These are phyloP conservation scores for Sipha flava DNA, from an alignment of 1,140 invertebrate genomes.

Conservation along the genomic window DNA sequence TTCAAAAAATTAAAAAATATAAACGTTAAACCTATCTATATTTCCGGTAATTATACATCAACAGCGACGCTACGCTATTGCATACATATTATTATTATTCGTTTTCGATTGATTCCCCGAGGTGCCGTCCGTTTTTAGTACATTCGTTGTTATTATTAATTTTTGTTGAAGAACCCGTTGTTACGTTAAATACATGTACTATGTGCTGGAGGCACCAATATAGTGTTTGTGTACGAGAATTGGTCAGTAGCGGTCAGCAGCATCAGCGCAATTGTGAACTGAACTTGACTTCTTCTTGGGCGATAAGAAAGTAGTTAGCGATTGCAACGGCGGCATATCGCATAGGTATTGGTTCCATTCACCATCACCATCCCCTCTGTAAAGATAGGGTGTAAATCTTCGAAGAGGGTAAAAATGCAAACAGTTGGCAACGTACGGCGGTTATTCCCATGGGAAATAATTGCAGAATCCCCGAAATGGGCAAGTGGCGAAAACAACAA, in stretches of 20 bases:
- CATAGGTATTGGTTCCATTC: background rate
- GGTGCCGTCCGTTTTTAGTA: background rate
- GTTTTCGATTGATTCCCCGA: background rate
- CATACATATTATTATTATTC: background rate
- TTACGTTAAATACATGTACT: background rate
- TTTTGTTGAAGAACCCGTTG: background rate
- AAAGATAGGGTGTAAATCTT: background rate
- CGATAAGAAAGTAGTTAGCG: too few species aligned
- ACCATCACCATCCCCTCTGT: background rate
- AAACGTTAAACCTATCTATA: background rate
- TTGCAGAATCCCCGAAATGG: background rate
- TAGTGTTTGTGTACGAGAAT: background rate
- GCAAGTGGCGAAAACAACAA: background rate
- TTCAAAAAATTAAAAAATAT: background rate
- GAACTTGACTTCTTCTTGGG: background rate
- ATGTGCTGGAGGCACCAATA: too few species aligned
- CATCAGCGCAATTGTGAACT: background rate
- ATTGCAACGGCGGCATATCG: background rate
- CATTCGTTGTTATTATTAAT: background rate
- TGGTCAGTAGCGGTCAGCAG: background rate
- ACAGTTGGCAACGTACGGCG: background rate
- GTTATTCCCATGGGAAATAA: constrained; percentile 26
- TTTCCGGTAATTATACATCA: background rate
- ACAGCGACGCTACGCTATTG: background rate
- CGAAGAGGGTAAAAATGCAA: background rate